Evolutionary conservation across 1,140 invertebrate genomes (phyloP), one percentile per base, ranked within the genome.

Genomic region (Anthonomus grandis): DNA sequence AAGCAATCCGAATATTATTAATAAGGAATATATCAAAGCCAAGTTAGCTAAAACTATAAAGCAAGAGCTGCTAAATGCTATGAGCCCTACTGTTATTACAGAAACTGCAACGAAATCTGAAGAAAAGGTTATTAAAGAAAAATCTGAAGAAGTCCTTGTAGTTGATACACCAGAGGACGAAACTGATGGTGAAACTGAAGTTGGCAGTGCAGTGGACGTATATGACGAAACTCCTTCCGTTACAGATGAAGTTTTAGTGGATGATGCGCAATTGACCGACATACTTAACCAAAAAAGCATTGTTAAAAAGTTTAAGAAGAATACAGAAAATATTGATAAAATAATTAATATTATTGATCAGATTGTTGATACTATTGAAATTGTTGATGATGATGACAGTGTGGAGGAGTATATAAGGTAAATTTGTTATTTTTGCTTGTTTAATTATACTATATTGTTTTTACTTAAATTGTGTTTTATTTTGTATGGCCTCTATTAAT

Each of bases 341-440:
- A 56, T 72, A 23, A 70, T 76, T 53, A 70, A 68, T 45, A 74
- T 75, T 10, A 76, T 78, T 2, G 75, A 77, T 57, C 69, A 75
- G 23, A 78, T 78, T 37, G 76, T 79, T 9, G 76, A 76, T 59
- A 75, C 76, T 36, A 76, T 77, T 56, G 75, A 76, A 59, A 75
- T 77, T 18, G 74, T 71, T 17, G 73, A 77, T 38, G 75, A 77
- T 65, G 45, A 61, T 18, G 38, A 52, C 21, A 4, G 12, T 41
- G 9, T 10, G 13, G 9, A 13, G 8, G 3, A 18, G 17, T 41
- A n/a, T n/a, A n/a, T n/a, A n/a, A n/a, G n/a, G n/a, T n/a, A n/a
- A n/a, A n/a, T n/a, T n/a, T n/a, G n/a, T n/a, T n/a, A n/a, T n/a
- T n/a, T n/a, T n/a, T n/a, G n/a, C n/a, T n/a, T n/a, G n/a, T n/a